phyloP scores from a whole-genome alignment of 2,113 vertebrate genomes.

The Terrapene triunguis region DNA sequence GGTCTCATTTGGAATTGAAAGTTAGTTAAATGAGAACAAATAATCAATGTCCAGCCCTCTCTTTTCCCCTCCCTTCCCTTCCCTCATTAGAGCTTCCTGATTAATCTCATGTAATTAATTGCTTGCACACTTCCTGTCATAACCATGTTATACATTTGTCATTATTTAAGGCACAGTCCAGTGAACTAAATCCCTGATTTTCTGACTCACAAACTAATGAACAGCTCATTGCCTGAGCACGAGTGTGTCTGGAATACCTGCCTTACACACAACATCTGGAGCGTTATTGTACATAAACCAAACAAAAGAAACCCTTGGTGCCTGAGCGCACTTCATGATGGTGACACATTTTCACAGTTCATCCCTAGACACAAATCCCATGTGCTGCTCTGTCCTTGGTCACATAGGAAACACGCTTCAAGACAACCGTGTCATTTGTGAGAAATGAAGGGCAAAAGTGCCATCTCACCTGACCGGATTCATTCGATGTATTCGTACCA shows the following conservation, averaged over 20 bases:
- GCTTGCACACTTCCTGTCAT: neutral
- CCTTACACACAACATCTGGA: neutral
- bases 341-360: neutral
- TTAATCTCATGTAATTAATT: neutral
- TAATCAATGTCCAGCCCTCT: neutral
- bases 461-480: conserved; percentile 80
- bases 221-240: neutral
- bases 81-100: neutral
- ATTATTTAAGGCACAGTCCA: neutral
- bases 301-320: neutral
- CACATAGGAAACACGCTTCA: neutral
- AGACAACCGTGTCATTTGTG: neutral
- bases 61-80: neutral
- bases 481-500: conserved; percentile 70
- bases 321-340: neutral
- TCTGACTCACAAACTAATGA: neutral
- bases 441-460: neutral
- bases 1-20: neutral
- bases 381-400: neutral
- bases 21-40: neutral
- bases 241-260: neutral
- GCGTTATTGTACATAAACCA: neutral
- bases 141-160: neutral
- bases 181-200: neutral
- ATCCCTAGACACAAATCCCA: neutral